phyloP scores from a whole-genome alignment of 2,888 invertebrate species.

The Stegana nigrithorax region DNA sequence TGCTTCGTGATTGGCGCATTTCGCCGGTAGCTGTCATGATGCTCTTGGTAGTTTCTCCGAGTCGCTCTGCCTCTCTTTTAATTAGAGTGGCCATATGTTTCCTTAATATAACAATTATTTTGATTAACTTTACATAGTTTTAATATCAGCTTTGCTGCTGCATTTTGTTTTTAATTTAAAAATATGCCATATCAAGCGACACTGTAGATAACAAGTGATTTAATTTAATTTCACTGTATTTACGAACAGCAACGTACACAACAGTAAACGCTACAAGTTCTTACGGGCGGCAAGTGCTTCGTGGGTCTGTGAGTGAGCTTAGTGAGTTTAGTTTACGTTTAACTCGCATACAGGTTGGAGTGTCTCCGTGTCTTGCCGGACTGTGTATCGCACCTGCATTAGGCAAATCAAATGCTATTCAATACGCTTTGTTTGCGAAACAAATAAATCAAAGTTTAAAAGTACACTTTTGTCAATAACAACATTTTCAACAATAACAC shows the following conservation, averaged over 20 bases:
- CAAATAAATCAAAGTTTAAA: constrained; percentile 55
- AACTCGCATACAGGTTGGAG: constrained; percentile 47
- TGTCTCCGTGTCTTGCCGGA: too few species aligned
- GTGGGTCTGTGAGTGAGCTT: constrained; percentile 37
- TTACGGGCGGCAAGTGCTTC: too few species aligned
- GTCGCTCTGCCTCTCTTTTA: background rate
- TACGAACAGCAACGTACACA: too few species aligned
- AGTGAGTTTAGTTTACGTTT: constrained; percentile 55
- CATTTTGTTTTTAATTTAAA: too few species aligned
- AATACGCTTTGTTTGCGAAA: constrained; percentile 45
- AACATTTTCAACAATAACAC: too few species aligned
- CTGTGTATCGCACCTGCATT: background rate
- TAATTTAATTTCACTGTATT: too few species aligned
- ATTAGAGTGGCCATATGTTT: too few species aligned
- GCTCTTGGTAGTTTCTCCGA: background rate
- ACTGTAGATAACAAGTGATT: too few species aligned
- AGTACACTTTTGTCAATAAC: constrained; percentile 35
- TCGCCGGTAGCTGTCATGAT: constrained; percentile 1
- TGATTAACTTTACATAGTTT: background rate
- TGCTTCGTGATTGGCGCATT: constrained; percentile 10
- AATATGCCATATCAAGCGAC: too few species aligned
- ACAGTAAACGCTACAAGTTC: too few species aligned
- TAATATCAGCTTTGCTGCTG: too few species aligned
- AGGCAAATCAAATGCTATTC: constrained; percentile 24
- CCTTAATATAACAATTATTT: too few species aligned